phyloP scores from a whole-genome alignment of 2,888 invertebrate species.

The Saturnia japonica region DNA sequence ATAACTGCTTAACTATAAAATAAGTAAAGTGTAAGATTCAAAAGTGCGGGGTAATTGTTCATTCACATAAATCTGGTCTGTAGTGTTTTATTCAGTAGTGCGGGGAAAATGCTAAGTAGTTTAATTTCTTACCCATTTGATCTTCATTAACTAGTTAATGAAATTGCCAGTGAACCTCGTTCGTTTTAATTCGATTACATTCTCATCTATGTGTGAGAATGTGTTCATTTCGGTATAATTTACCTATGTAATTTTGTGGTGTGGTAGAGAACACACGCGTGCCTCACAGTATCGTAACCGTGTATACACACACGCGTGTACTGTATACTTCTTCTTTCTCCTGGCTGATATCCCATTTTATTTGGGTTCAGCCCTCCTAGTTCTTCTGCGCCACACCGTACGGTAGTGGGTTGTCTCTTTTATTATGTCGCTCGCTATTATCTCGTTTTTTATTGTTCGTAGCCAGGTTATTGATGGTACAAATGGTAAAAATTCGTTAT shows the following conservation, averaged over 20 bases:
- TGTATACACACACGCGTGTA: too few relatives aligned
- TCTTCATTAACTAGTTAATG: conserved; percentile 1
- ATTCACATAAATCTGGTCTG: background rate
- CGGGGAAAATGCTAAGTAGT: background rate
- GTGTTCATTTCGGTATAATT: background rate
- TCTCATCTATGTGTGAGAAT: conserved; percentile 4
- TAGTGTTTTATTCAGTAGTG: background rate
- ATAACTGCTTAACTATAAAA: background rate
- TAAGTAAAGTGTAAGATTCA: too few relatives aligned
- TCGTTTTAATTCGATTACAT: conserved; percentile 8
- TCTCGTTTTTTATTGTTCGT: too few relatives aligned
- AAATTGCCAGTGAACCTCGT: conserved; percentile 3
- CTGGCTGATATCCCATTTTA: too few relatives aligned
- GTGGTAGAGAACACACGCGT: background rate
- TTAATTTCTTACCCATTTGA: conserved; percentile 8
- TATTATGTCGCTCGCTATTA: too few relatives aligned
- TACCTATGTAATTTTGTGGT: background rate
- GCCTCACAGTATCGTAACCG: too few relatives aligned
- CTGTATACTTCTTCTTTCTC: too few relatives aligned
- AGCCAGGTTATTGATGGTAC: too few relatives aligned
- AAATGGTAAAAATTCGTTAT: background rate
- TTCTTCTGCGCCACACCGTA: too few relatives aligned
- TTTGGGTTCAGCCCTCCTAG: too few relatives aligned
- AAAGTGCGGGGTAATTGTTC: background rate
- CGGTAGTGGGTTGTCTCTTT: too few relatives aligned